Percentiles rank a stretch among this genome's conserved stretches.
These are phyloP conservation scores for Phalacrocorax aristotelis DNA, from an alignment of 2,113 vertebrate species.

Conservation along the genomic window DNA sequence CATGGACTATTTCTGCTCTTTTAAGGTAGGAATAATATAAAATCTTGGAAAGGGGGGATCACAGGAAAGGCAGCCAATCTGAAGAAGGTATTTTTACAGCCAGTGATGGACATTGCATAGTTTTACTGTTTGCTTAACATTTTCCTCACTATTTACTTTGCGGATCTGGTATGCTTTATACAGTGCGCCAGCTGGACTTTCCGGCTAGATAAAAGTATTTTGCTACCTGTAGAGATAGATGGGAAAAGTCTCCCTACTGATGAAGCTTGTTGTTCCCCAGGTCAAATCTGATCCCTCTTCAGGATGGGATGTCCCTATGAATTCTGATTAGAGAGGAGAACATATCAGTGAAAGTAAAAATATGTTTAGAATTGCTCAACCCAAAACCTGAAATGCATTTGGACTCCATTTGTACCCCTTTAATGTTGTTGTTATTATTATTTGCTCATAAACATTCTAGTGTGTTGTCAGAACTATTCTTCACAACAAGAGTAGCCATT, in stretches of 20 bases:
- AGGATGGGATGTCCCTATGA: background rate
- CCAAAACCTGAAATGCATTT: background rate
- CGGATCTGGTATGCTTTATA: background rate
- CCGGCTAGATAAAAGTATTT: background rate
- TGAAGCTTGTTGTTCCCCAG: background rate
- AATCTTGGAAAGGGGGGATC: background rate
- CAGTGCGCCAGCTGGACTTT: fast-evolving
- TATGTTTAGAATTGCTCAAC: background rate
- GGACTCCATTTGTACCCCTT: background rate
- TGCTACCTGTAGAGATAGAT: background rate
- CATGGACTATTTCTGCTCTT: background rate
- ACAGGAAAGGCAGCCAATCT: background rate
- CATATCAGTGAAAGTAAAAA: background rate
- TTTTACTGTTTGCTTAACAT: background rate
- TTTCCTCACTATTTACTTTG: background rate
- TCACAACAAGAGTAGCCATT: background rate
- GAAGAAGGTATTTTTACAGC: background rate
- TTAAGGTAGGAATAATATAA: background rate
- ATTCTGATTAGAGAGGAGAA: background rate
- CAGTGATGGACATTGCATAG: background rate
- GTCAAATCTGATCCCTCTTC: background rate
- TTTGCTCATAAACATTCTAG: background rate
- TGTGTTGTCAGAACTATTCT: background rate
- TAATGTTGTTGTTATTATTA: background rate
- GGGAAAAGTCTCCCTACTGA: background rate